Evolutionary conservation across 2,113 vertebrate genomes (phyloP).

Genomic region (Cichladusa arquata): DNA sequence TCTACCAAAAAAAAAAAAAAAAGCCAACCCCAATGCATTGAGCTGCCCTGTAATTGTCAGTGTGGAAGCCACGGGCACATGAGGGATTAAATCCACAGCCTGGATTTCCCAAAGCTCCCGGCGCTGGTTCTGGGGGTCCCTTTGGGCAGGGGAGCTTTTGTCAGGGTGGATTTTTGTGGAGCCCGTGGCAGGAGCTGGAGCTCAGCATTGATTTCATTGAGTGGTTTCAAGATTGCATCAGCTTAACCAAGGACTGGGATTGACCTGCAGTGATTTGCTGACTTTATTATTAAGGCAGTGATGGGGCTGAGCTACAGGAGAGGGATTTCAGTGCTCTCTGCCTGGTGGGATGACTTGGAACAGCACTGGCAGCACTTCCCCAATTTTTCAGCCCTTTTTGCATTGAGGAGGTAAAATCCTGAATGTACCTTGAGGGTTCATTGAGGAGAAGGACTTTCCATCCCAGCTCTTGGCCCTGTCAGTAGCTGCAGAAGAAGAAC

Average conservation of each 20-base stretch:
- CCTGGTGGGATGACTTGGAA: neutral
- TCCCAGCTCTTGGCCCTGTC: constrained; percentile 1
- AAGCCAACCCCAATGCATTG: fast-evolving
- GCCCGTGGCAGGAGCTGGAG: neutral
- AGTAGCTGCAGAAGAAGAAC: constrained; percentile 32
- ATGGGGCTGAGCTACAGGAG: neutral
- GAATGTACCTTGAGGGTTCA: neutral
- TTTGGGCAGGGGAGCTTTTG: neutral
- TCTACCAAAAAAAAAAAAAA: neutral
- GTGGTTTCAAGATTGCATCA: neutral
- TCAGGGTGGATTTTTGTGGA: neutral
- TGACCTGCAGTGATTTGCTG: neutral
- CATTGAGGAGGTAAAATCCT: neutral
- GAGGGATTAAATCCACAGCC: neutral
- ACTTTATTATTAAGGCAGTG: neutral
- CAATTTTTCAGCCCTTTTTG: neutral
- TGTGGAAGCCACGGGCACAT: neutral
- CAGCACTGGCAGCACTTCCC: neutral
- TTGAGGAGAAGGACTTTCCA: neutral
- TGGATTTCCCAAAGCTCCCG: neutral
- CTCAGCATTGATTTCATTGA: neutral
- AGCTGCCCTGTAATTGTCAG: neutral
- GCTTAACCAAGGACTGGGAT: neutral
- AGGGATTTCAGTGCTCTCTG: neutral
- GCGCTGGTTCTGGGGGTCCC: neutral